Evolutionary conservation across 2,888 invertebrate genomes (phyloP).

Genomic region (Phlogophora meticulosa): DNA sequence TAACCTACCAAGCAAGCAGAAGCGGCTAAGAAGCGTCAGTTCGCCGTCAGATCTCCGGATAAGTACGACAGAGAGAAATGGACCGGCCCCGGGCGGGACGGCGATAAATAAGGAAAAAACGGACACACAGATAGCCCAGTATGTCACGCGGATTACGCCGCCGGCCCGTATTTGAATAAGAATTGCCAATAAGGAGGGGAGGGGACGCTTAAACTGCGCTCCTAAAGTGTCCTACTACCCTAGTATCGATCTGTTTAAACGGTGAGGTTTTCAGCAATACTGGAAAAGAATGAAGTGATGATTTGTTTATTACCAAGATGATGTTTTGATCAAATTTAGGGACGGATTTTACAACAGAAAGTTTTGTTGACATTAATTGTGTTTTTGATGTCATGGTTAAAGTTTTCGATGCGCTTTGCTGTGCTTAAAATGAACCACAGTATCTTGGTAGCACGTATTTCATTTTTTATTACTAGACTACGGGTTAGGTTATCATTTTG

Average conservation of each 20-base stretch:
- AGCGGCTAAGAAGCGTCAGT: constrained; percentile 83
- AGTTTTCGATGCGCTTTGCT: background rate
- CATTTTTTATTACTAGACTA: background rate
- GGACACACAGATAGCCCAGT: constrained; percentile 85
- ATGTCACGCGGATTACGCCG: constrained; percentile 87
- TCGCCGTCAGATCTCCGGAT: constrained; percentile 87
- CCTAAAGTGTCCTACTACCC: constrained; percentile 79
- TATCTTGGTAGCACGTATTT: too few species aligned
- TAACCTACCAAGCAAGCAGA: constrained; percentile 78
- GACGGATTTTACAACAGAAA: constrained; percentile 1
- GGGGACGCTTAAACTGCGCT: constrained; percentile 78
- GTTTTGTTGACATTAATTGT: background rate
- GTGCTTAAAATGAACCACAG: background rate
- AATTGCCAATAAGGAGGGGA: constrained; percentile 86
- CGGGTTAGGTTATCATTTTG: too few species aligned
- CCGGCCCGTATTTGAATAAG: constrained; percentile 88
- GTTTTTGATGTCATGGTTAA: background rate
- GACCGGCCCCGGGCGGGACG: constrained; percentile 79
- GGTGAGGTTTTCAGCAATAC: constrained; percentile 53
- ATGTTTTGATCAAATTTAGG: constrained; percentile 7
- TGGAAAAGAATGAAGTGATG: constrained; percentile 38
- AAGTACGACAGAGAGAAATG: constrained; percentile 89
- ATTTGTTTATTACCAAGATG: constrained; percentile 22
- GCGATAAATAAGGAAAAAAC: constrained; percentile 88
- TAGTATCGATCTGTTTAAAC: constrained; percentile 80